Evolutionary conservation across 2,113 vertebrate species (phyloP).

Genomic region (Aptenodytes patagonicus): DNA sequence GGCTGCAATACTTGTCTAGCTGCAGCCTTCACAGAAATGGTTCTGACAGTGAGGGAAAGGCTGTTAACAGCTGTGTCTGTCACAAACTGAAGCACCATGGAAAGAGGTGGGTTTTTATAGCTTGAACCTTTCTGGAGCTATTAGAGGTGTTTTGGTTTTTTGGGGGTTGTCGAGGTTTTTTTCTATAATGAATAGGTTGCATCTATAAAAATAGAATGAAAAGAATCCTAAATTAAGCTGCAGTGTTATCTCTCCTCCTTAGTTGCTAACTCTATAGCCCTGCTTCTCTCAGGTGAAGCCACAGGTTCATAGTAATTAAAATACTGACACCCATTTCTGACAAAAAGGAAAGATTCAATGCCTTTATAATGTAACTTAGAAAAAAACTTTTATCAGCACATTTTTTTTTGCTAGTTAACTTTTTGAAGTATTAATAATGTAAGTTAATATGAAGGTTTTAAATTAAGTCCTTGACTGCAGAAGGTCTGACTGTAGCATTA

Average conservation of each 20-base stretch:
- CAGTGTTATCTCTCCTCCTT: neutral
- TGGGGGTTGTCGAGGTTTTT: neutral
- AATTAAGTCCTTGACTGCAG: neutral
- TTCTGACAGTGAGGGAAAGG: neutral
- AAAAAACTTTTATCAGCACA: neutral
- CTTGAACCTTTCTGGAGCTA: neutral
- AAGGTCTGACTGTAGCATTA: neutral
- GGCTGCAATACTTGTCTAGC: neutral
- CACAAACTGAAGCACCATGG: neutral
- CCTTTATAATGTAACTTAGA: neutral
- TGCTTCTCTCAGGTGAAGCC: neutral
- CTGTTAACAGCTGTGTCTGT: neutral
- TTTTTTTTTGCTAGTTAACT: neutral
- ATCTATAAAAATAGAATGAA: neutral
- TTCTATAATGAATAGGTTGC: neutral
- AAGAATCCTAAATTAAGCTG: neutral
- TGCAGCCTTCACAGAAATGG: neutral
- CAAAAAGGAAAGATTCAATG: neutral
- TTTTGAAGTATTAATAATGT: neutral
- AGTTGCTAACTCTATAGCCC: neutral
- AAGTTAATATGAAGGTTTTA: neutral
- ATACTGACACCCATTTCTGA: neutral
- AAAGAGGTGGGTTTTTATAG: neutral
- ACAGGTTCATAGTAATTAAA: neutral
- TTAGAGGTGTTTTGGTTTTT: neutral